These are phyloP conservation scores for Knipowitschia caucasica DNA, from an alignment of 2,797 vertebrate genomes.

Conservation along the genomic window DNA sequence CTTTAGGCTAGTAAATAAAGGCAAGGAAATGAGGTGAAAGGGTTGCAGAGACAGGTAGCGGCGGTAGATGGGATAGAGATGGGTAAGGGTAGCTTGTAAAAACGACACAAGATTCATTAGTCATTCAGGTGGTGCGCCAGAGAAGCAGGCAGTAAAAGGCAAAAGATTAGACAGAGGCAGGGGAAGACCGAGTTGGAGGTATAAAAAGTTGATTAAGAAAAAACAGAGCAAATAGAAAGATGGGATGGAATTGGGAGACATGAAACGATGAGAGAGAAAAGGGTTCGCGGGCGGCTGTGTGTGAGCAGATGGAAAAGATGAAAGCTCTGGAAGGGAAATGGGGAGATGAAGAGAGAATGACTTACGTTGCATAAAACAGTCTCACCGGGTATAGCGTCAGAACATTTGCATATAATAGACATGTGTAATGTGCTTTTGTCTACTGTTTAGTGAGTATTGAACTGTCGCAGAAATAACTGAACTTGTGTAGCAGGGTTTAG, in stretches of 20 bases:
- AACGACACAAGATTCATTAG: conserved; percentile 54
- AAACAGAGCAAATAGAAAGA: conserved; percentile 11
- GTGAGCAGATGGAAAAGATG: no score
- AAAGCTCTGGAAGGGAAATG: conserved; percentile 9
- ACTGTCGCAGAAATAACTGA: no score
- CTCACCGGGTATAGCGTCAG: background rate
- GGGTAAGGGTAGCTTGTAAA: conserved; percentile 45
- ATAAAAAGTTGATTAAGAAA: conserved; percentile 17
- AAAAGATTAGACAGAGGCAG: conserved; percentile 9
- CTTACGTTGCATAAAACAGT: conserved; percentile 8
- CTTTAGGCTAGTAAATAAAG: conserved; percentile 55
- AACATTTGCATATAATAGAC: background rate
- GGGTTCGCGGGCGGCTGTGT: background rate
- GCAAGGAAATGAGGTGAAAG: conserved; percentile 24
- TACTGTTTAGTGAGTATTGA: no score
- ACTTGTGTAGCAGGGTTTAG: no score
- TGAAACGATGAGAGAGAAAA: background rate
- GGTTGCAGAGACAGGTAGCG: conserved; percentile 22
- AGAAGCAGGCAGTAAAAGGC: conserved; percentile 47
- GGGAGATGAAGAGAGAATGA: conserved; percentile 12
- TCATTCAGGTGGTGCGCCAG: conserved; percentile 51
- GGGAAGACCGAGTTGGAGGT: conserved; percentile 19
- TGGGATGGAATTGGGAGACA: background rate
- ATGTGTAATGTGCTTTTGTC: no score
- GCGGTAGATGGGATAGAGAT: conserved; percentile 15